These are phyloP conservation scores for Cyclina sinensis DNA, from an alignment of 1,140 invertebrate genomes.

Conservation along the genomic window DNA sequence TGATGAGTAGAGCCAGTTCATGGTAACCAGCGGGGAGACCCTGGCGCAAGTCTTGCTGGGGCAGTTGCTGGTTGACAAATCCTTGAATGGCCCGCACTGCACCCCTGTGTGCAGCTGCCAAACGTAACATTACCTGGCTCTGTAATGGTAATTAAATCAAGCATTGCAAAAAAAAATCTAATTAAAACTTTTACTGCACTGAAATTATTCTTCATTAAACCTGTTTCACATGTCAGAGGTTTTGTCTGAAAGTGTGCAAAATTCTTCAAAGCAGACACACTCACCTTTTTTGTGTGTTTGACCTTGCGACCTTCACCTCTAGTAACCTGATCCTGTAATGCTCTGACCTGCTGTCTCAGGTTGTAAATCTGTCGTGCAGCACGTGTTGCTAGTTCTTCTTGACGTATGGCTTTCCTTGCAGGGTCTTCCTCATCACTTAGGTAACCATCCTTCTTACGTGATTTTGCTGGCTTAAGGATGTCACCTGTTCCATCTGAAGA, in stretches of 20 bases:
- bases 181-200: too few relatives aligned
- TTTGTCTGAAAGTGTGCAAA: too few relatives aligned
- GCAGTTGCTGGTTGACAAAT: conserved; percentile 79
- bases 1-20: conserved; percentile 77
- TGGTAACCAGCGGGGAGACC: conserved; percentile 80
- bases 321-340: conserved; percentile 77
- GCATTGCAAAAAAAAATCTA: too few relatives aligned
- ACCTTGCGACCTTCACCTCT: conserved; percentile 67
- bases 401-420: conserved; percentile 69
- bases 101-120: conserved; percentile 78
- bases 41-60: conserved; percentile 76
- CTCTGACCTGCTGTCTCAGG: conserved; percentile 80
- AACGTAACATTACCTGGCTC: conserved; percentile 76
- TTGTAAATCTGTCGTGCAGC: conserved; percentile 79
- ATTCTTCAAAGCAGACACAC: too few relatives aligned
- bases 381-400: conserved; percentile 77
- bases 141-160: too few relatives aligned
- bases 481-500: not conserved
- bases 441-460: conserved; percentile 70
- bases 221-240: too few relatives aligned
- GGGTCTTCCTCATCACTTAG: conserved; percentile 78
- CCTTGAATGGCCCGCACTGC: conserved; percentile 79
- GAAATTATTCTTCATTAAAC: too few relatives aligned
- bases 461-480: not conserved
- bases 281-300: conserved; percentile 80